Conservation (phyloP, 2,113 vertebrate genomes). For the Pluvialis apricaria region DNA sequence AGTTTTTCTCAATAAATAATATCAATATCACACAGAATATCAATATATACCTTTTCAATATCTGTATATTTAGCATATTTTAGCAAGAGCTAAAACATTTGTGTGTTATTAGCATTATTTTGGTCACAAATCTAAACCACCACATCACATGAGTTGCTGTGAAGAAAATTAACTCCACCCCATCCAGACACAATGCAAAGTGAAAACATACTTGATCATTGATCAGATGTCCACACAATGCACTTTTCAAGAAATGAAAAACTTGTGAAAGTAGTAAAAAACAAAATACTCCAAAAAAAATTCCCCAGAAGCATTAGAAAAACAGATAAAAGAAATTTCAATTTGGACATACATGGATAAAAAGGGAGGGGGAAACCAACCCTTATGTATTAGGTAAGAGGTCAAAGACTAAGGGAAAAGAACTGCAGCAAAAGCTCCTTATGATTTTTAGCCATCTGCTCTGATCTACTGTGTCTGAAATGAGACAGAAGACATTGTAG, state of each 20-base stretch:
- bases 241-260: not conserved
- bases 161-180: not conserved
- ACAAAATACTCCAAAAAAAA: not conserved
- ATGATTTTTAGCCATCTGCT: not conserved
- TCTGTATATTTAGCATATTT: not conserved
- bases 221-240: not conserved
- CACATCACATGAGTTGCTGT: not conserved
- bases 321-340: not conserved
- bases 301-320: not conserved
- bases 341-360: not conserved
- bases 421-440: not conserved
- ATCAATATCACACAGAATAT: not conserved
- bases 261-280: not conserved
- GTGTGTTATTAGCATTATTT: not conserved
- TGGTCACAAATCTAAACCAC: not conserved
- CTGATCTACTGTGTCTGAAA: not conserved
- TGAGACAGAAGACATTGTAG: not conserved
- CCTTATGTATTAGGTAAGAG: not conserved
- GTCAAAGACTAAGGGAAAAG: not conserved
- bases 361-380: not conserved
- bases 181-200: not conserved
- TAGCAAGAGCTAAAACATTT: not conserved
- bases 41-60: not conserved
- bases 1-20: not conserved
- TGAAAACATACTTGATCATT: not conserved